A percentile compares a stretch with the other conserved stretches of the same genome.
These are phyloP conservation scores for Toxostoma redivivum DNA, from an alignment of 2,113 vertebrate species.

Conservation along the genomic window DNA sequence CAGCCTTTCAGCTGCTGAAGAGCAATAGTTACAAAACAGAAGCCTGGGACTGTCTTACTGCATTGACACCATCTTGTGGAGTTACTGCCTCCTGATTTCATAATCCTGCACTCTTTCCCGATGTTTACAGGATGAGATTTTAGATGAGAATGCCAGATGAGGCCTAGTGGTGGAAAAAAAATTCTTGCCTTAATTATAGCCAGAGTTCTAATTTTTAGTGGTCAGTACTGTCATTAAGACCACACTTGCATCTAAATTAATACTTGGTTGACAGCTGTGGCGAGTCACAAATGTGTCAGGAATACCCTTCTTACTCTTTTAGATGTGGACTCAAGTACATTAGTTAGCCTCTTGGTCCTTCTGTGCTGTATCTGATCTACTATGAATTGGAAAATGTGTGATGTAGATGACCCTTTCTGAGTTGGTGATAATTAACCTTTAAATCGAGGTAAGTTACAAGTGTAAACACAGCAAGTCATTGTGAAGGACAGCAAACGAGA, in stretches of 20 bases:
- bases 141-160: neutral
- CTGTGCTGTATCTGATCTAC: neutral
- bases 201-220: neutral
- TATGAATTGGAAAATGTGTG: neutral
- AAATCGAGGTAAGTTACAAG: neutral
- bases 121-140: neutral
- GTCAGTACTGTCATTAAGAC: neutral
- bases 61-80: accelerated
- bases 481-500: neutral
- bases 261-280: neutral
- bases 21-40: neutral
- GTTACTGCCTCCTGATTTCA: neutral
- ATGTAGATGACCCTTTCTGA: neutral
- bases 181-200: neutral
- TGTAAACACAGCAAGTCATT: neutral
- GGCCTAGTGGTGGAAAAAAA: neutral
- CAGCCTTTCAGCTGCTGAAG: neutral
- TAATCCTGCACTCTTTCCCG: neutral
- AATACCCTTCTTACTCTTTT: neutral
- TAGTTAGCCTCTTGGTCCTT: neutral
- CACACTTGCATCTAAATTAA: neutral
- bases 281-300: neutral
- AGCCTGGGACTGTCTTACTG: neutral
- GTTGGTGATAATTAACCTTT: neutral
- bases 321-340: neutral